These are phyloP conservation scores for Aplodontia rufa DNA, from an alignment of 2,113 vertebrate species.

Conservation along the genomic window DNA sequence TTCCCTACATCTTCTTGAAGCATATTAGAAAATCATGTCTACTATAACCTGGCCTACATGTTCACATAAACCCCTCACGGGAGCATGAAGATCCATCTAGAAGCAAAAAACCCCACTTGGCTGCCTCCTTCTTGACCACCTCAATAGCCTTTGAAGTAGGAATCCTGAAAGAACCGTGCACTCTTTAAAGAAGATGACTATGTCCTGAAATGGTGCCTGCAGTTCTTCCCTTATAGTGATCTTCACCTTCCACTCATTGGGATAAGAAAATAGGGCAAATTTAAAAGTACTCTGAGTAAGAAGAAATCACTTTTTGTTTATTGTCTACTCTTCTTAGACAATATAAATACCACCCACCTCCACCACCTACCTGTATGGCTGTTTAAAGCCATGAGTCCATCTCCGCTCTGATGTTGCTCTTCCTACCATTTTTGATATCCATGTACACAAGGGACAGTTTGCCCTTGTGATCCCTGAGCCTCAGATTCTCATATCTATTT, in stretches of 20 bases:
- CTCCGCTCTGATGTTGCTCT: neutral
- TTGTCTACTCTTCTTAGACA: neutral
- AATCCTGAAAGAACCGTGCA: neutral
- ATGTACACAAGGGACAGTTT: too few species aligned
- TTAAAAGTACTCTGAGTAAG: neutral
- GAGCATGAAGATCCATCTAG: neutral
- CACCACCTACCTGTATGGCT: neutral
- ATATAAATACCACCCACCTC: neutral
- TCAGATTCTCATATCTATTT: neutral
- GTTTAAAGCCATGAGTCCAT: neutral
- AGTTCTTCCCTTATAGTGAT: neutral
- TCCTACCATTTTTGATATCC: too few species aligned
- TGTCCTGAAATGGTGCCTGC: neutral
- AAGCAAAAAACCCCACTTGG: neutral
- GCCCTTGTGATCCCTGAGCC: neutral
- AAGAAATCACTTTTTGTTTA: neutral
- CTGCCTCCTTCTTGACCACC: neutral
- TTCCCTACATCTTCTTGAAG: neutral
- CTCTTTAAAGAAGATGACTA: neutral
- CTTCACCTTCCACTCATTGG: neutral
- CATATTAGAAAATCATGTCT: neutral
- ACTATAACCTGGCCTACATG: neutral
- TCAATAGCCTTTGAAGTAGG: neutral
- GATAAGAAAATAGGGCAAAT: neutral
- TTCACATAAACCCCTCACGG: neutral